These are phyloP conservation scores for Papilio polyxenes DNA, from an alignment of 1,140 invertebrate species.

Conservation along the genomic window DNA sequence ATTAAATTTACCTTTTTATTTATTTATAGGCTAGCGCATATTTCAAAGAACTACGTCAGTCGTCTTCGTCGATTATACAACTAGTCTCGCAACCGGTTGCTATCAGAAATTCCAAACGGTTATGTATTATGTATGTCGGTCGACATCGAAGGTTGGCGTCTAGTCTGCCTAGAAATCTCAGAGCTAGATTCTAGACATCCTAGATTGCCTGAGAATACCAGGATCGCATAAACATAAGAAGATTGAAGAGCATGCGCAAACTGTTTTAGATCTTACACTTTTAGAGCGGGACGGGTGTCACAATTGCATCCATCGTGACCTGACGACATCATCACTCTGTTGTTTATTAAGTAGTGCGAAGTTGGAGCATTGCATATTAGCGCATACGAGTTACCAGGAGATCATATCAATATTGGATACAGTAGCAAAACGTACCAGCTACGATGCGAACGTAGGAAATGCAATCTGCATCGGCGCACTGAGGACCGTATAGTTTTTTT, in stretches of 20 bases:
- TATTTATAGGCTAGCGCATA: not conserved
- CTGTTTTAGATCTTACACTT: constrained; percentile 23
- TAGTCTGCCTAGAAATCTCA: constrained; percentile 1
- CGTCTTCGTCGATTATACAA: constrained; percentile 26
- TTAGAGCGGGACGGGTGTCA: constrained; percentile 4
- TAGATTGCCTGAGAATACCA: constrained; percentile 33
- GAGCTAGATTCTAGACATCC: constrained; percentile 10
- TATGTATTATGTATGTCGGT: constrained; percentile 6
- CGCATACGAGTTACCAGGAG: constrained; percentile 50
- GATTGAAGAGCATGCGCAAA: constrained; percentile 49
- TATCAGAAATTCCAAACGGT: constrained; percentile 16
- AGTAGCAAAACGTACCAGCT: constrained; percentile 43
- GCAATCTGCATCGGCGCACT: constrained; percentile 56
- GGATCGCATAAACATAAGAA: constrained; percentile 38
- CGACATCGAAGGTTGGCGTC: not conserved
- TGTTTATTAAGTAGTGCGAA: constrained; percentile 34
- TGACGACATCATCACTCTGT: constrained; percentile 44
- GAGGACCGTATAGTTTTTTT: constrained; percentile 23
- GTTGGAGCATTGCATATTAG: constrained; percentile 48
- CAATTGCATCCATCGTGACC: constrained; percentile 41
- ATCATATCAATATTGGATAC: constrained; percentile 44
- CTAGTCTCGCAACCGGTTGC: constrained; percentile 32
- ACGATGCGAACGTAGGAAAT: constrained; percentile 49
- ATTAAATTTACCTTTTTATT: not conserved
- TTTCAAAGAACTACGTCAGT: constrained; percentile 8